Conservation (phyloP, 2,888 invertebrate genomes). For the Stegophylla sp. region DNA sequence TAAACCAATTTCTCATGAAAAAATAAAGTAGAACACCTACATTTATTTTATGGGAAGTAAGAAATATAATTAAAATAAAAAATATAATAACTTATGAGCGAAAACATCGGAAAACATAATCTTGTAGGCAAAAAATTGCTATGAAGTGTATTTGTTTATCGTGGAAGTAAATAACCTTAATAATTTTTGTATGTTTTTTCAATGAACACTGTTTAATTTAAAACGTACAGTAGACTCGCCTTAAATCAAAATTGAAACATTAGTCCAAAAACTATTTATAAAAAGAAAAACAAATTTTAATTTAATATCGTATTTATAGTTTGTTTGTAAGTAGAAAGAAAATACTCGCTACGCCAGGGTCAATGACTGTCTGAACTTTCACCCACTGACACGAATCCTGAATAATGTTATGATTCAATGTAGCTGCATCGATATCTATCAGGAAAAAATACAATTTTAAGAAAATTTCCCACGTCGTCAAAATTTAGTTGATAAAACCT, state of each 20-base stretch:
- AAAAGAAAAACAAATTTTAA: conserved; percentile 10
- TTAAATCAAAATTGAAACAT: conserved; percentile 10
- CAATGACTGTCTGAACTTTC: conserved; percentile 55
- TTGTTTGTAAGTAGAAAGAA: conserved; percentile 27
- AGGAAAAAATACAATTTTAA: neutral
- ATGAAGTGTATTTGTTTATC: neutral
- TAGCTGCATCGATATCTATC: neutral
- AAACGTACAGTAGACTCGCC: neutral
- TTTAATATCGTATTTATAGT: neutral
- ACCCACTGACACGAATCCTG: conserved; percentile 53
- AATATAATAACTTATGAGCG: too few relatives aligned
- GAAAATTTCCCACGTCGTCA: conserved; percentile 28
- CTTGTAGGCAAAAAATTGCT: neutral
- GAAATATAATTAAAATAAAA: too few relatives aligned
- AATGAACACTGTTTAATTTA: conserved; percentile 20
- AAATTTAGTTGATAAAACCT: neutral
- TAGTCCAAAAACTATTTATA: neutral
- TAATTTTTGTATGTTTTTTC: conserved; percentile 4
- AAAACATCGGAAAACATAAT: neutral
- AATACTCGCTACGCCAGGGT: conserved; percentile 27
- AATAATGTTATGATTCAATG: conserved; percentile 29
- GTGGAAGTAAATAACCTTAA: neutral
- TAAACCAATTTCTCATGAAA: neutral
- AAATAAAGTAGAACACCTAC: too few relatives aligned
- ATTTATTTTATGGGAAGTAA: too few relatives aligned